Base-by-base conservation (phyloP, 1,140 invertebrate species). In the Drosophila pruinosa region DNA sequence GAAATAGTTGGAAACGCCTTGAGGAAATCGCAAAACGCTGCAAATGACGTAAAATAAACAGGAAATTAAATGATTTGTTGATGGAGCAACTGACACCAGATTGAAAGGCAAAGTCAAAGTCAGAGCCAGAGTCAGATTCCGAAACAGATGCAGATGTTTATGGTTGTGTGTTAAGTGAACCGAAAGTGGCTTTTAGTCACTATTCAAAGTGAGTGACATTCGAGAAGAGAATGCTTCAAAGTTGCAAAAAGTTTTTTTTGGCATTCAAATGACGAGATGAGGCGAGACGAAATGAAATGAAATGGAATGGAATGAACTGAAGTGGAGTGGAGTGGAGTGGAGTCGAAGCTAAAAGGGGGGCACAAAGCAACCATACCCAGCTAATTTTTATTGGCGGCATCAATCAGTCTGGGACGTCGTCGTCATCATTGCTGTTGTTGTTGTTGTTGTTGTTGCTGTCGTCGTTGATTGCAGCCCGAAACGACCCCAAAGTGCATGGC, bases 301-400 rank as follows among this genome's bases (percentile, higher is more conserved):
- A 26, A 50, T 14, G 7, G 15, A 12, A 57, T 26, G 38, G 12
- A 5, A 19, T 24, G 15, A 52, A 15, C 8, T 17, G 10, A 21
- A 15, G 8, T 7, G 28, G 21, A 15, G 7, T n/a, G 21, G 22
- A 43, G 26, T 4, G 31, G 14, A 14, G 41, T 31, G 24, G 22
- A 28, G 15, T 38, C 10, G 45, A 48, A 21, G 19, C 15, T 19
- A 14, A 63, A 56, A 65, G 65, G 38, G 39, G 52, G 53, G 63
- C 73, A 86, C n/a, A n/a, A n/a, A 54, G 68, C 53, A 58, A 59
- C 62, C 75, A 82, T 57, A 69, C 70, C 65, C 77, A 71, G 75
- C 78, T 81, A 85, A 85, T 81, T 86, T 50, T 85, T 85, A 88
- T 85, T 85, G 81, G 75, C 82, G 63, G 82, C 81, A 85, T 85